phyloP scores from a whole-genome alignment of 2,888 invertebrate genomes.

The Lutraria lutraria region DNA sequence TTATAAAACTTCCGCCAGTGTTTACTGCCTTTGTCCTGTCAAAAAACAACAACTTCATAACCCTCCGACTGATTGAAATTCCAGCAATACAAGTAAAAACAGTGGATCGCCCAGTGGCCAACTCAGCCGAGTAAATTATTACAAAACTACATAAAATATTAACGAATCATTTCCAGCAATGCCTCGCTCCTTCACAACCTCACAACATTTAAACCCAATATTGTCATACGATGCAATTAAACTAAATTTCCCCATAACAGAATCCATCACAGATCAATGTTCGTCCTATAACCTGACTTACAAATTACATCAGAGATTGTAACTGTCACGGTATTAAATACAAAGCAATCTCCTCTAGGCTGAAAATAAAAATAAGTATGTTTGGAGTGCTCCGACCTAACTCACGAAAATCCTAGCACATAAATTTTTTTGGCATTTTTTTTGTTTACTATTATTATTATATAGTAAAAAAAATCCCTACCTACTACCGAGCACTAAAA shows the following conservation, averaged over 20 bases:
- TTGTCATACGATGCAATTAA: not conserved
- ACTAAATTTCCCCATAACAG: not conserved
- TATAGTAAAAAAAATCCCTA: too few relatives aligned
- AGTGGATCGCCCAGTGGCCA: not conserved
- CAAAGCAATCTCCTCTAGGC: too few relatives aligned
- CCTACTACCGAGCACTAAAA: too few relatives aligned
- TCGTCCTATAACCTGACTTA: not conserved
- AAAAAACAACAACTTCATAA: not conserved
- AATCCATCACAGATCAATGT: constrained; percentile 3
- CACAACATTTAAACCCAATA: constrained; percentile 2
- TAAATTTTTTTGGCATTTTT: too few relatives aligned
- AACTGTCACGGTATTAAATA: too few relatives aligned
- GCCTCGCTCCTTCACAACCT: not conserved
- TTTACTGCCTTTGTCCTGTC: constrained; percentile 52
- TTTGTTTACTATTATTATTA: too few relatives aligned
- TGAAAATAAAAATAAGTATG: too few relatives aligned
- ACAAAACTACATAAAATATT: constrained; percentile 15
- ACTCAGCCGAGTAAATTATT: not conserved
- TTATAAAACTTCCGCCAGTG: not conserved
- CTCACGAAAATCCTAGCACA: too few relatives aligned
- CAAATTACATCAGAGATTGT: not conserved
- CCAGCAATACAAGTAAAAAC: constrained; percentile 3
- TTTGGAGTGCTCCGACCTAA: too few relatives aligned
- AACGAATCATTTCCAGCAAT: not conserved
- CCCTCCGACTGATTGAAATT: not conserved